Conservation (phyloP, 2,113 vertebrate genomes). For the Fulica atra region DNA sequence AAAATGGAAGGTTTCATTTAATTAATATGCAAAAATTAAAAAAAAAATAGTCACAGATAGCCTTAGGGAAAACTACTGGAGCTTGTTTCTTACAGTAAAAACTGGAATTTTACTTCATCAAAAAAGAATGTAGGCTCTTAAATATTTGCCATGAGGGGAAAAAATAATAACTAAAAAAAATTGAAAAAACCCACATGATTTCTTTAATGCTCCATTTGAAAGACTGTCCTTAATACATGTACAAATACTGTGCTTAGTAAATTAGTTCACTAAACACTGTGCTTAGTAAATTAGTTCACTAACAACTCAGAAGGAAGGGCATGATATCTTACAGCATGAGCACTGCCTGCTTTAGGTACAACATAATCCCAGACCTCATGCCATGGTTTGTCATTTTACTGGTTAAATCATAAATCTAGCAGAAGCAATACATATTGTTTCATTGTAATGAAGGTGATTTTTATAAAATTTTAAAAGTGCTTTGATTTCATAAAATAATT, state of each 20-base stretch:
- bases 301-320: neutral
- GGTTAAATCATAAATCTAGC: neutral
- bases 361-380: neutral
- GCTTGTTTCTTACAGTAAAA: neutral
- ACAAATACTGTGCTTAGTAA: neutral
- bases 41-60: neutral
- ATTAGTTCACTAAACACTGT: neutral
- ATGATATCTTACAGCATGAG: neutral
- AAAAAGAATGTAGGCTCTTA: neutral
- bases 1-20: neutral
- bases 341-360: neutral
- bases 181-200: neutral
- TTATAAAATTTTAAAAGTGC: neutral
- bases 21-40: neutral
- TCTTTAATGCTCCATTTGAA: neutral
- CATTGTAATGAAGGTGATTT: neutral
- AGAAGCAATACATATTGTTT: neutral
- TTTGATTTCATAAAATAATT: neutral
- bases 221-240: accelerated
- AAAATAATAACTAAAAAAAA: neutral
- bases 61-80: neutral
- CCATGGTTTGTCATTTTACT: neutral
- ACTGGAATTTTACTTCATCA: neutral
- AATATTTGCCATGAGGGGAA: neutral
- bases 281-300: neutral